Percentiles rank a stretch among this genome's conserved stretches.
Conservation (phyloP, 2,797 vertebrate genomes). For the Furcifer pardalis region DNA sequence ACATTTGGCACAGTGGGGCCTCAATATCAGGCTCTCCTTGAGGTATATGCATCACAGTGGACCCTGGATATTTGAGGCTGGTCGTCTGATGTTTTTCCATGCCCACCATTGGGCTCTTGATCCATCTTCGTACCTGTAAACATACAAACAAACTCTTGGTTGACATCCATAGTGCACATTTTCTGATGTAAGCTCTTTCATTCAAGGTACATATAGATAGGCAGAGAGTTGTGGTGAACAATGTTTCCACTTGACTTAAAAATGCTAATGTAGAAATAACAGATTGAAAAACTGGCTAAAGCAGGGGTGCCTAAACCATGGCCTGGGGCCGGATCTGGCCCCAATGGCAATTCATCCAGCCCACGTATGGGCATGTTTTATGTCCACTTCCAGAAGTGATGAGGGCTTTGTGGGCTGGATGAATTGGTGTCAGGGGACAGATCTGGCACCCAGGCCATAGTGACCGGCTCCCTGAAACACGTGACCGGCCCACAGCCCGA, state of each 20-base stretch:
- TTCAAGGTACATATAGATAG: neutral
- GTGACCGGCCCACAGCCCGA: too few relatives aligned
- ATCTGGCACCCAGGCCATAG: too few relatives aligned
- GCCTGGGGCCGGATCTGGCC: too few relatives aligned
- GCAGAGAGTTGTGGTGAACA: neutral
- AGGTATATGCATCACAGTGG: conserved; percentile 78
- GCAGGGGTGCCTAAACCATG: too few relatives aligned
- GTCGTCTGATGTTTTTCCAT: conserved; percentile 87
- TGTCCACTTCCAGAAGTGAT: too few relatives aligned
- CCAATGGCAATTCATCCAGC: too few relatives aligned
- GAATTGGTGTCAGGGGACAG: too few relatives aligned
- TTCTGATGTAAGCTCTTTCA: neutral
- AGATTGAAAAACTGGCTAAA: neutral
- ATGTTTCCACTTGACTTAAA: neutral
- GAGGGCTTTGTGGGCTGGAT: too few relatives aligned
- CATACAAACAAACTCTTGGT: conserved; percentile 19
- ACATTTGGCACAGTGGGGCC: conserved; percentile 71
- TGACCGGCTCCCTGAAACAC: too few relatives aligned
- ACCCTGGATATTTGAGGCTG: conserved; percentile 81
- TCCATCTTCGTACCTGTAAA: conserved; percentile 92
- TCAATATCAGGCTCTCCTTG: conserved; percentile 80
- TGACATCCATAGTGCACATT: neutral
- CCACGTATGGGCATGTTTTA: too few relatives aligned
- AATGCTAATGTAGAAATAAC: neutral
- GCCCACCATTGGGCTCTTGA: conserved; percentile 90